Conservation (phyloP, 2,888 invertebrate species). For the Synanthedon tipuliformis region DNA sequence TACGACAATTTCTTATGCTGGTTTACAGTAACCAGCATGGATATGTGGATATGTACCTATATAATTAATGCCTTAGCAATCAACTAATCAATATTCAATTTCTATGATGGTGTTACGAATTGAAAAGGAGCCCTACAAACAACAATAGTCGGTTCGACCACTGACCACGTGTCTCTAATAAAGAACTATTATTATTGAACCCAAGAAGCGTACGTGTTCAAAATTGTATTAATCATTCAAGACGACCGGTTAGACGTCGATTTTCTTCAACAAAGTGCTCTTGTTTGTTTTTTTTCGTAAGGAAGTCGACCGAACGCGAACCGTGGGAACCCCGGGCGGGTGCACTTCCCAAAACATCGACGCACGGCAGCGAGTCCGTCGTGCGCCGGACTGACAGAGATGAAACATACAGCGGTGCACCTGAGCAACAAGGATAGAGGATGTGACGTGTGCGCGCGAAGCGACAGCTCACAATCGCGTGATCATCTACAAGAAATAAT, state of each 20-base stretch:
- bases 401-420: constrained; percentile 12
- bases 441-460: constrained; percentile 66
- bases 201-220: constrained; percentile 59
- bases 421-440: constrained; percentile 25
- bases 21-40: no score
- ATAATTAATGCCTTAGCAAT: background rate
- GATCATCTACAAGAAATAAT: constrained; percentile 71
- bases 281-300: constrained; percentile 70
- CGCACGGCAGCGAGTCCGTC: constrained; percentile 66
- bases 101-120: constrained; percentile 18
- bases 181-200: constrained; percentile 55
- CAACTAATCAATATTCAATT: constrained; percentile 11
- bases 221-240: constrained; percentile 70
- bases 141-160: constrained; percentile 15
- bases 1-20: no score
- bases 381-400: constrained; percentile 52
- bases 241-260: constrained; percentile 67
- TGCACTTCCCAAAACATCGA: constrained; percentile 72
- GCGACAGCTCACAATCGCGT: constrained; percentile 70
- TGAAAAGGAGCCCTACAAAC: constrained; percentile 20
- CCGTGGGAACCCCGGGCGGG: constrained; percentile 71
- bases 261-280: constrained; percentile 70
- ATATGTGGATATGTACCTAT: no score
- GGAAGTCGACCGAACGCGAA: constrained; percentile 68
- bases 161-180: constrained; percentile 60